A percentile compares a stretch with the other conserved stretches of the same genome.
phyloP scores from a whole-genome alignment of 1,140 invertebrate genomes.

The Aplysia californica region DNA sequence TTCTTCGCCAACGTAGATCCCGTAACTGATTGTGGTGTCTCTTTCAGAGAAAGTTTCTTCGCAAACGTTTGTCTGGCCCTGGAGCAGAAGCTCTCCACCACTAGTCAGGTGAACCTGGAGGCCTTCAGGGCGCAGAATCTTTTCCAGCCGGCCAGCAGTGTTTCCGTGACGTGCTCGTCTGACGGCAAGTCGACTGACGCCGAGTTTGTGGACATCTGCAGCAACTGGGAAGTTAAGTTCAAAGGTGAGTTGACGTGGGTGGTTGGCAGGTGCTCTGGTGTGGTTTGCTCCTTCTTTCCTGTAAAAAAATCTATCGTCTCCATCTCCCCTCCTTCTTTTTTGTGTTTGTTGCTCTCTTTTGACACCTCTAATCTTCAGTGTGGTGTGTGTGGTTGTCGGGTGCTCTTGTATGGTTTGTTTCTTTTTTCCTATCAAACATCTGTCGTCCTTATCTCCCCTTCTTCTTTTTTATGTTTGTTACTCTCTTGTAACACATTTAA shows the following conservation, averaged over 20 bases:
- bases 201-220: slow-evolving; percentile 10
- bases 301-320: too few species aligned
- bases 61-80: slow-evolving; percentile 11
- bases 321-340: too few species aligned
- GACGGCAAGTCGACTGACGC: neutral
- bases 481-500: too few species aligned
- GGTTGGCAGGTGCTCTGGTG: too few species aligned
- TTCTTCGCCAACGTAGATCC: neutral
- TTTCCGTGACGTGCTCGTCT: neutral
- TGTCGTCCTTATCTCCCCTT: too few species aligned
- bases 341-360: neutral
- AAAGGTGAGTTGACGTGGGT: neutral
- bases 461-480: too few species aligned
- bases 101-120: neutral
- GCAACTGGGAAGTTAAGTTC: slow-evolving; percentile 22
- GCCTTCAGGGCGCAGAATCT: slow-evolving; percentile 10
- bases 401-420: neutral
- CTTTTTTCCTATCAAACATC: neutral
- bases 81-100: neutral
- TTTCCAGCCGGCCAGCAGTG: neutral
- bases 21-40: neutral
- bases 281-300: too few species aligned
- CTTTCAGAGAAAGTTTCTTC: slow-evolving; percentile 19
- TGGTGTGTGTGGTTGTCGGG: neutral
- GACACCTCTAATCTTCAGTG: neutral